Evolutionary conservation across 2,888 invertebrate species (phyloP).

Genomic region (Ligdia adustata): DNA sequence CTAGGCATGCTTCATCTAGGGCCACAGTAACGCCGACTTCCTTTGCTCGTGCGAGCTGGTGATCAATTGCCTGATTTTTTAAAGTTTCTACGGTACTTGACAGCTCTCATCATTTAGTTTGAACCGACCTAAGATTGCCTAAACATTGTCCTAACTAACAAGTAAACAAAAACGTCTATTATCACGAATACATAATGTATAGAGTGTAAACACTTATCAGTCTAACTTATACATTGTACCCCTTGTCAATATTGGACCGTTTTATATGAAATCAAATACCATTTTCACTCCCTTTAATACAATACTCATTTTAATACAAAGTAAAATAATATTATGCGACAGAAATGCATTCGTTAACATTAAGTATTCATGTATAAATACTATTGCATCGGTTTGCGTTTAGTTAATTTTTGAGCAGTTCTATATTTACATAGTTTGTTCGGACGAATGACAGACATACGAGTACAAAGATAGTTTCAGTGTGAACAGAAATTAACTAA

Average conservation of each 20-base stretch:
- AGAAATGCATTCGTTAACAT: conserved; percentile 19
- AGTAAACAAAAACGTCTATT: conserved; percentile 34
- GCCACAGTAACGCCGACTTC: no score
- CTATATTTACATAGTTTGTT: no score
- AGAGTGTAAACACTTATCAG: conserved; percentile 40
- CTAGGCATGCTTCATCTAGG: no score
- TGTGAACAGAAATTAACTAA: no score
- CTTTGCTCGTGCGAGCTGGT: no score
- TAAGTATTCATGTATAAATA: background rate
- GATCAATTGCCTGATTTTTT: no score
- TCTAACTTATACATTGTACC: conserved; percentile 55
- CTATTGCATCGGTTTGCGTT: conserved; percentile 12
- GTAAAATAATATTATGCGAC: conserved; percentile 25
- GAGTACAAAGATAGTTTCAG: no score
- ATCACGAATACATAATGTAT: conserved; percentile 4
- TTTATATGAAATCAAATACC: conserved; percentile 41
- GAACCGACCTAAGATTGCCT: no score
- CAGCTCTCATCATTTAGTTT: no score
- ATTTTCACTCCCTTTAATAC: conserved; percentile 39
- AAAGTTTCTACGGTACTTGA: no score
- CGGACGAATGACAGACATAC: no score
- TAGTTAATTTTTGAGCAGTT: conserved; percentile 14
- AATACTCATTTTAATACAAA: conserved; percentile 34
- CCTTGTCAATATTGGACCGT: conserved; percentile 71
- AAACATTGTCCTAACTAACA: conserved; percentile 17